phyloP scores from a whole-genome alignment of 1,140 invertebrate genomes.

The Asbolus verrucosus region DNA sequence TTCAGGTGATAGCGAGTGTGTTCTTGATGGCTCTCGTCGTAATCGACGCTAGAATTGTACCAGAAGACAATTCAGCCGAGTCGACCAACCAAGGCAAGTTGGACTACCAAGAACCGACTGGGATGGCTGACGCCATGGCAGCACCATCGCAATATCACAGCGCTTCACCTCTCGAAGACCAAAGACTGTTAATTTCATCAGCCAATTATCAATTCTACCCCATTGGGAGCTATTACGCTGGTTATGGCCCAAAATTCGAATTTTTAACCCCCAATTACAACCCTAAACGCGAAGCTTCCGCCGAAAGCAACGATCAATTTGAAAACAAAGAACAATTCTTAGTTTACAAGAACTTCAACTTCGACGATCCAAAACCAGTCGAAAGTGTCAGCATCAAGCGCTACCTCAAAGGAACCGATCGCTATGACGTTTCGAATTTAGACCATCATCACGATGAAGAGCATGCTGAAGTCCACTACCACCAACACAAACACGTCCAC shows the following conservation, averaged over 20 bases:
- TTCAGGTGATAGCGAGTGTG: slow-evolving; percentile 52
- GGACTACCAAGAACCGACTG: slow-evolving; percentile 1
- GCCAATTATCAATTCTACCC: slow-evolving; percentile 47
- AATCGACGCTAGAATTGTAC: slow-evolving; percentile 44
- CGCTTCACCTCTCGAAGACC: slow-evolving; percentile 30
- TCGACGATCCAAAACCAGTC: slow-evolving; percentile 55
- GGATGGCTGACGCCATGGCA: slow-evolving; percentile 43
- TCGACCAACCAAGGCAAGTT: too few relatives aligned
- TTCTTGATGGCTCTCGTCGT: slow-evolving; percentile 40
- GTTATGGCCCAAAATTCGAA: slow-evolving; percentile 27
- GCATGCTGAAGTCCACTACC: slow-evolving; percentile 54
- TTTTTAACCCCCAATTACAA: not conserved
- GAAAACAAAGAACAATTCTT: slow-evolving; percentile 15
- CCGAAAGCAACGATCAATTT: slow-evolving; percentile 2
- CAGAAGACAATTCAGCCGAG: too few relatives aligned
- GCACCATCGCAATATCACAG: slow-evolving; percentile 7
- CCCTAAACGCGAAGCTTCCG: slow-evolving; percentile 10
- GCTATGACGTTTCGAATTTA: slow-evolving; percentile 45
- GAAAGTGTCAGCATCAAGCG: slow-evolving; percentile 54
- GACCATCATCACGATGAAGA: slow-evolving; percentile 46
- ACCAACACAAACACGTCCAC: slow-evolving; percentile 55
- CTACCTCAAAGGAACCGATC: slow-evolving; percentile 51
- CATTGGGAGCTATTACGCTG: slow-evolving; percentile 41
- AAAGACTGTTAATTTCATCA: slow-evolving; percentile 31
- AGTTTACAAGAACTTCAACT: slow-evolving; percentile 48